phyloP scores from a whole-genome alignment of 1,140 invertebrate species.

The Ruditapes philippinarum region DNA sequence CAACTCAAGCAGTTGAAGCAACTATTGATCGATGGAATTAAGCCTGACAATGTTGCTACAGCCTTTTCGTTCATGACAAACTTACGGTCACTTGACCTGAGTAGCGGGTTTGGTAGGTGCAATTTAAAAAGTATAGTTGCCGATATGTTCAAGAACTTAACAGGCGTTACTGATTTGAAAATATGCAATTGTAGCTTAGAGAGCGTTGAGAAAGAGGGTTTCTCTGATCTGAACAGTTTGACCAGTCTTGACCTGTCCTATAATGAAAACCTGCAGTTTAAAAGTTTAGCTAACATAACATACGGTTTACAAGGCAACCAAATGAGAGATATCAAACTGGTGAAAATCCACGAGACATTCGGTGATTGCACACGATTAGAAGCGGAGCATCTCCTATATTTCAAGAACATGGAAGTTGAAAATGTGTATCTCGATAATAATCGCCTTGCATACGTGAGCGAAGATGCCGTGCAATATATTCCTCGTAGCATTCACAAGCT shows the following conservation, averaged over 20 bases:
- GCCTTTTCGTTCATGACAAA: not conserved
- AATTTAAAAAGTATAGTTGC: not conserved
- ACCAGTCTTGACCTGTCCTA: not conserved
- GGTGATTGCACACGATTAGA: not conserved
- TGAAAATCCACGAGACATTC: slow-evolving; percentile 12
- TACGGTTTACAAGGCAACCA: not conserved
- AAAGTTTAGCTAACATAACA: slow-evolving; percentile 11
- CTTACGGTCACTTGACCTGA: not conserved
- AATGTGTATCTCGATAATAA: not conserved
- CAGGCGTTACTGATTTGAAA: not conserved
- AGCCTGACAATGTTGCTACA: not conserved
- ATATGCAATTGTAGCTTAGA: not conserved
- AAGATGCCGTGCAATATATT: not conserved
- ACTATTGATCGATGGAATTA: slow-evolving; percentile 17
- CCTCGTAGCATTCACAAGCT: not conserved
- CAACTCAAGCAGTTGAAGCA: not conserved
- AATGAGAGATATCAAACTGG: not conserved
- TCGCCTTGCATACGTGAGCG: not conserved
- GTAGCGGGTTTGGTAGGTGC: not conserved
- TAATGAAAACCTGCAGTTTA: slow-evolving; percentile 8
- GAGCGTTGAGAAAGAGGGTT: not conserved
- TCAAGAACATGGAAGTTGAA: not conserved
- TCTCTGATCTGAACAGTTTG: slow-evolving; percentile 11
- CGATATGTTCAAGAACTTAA: not conserved
- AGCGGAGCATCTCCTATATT: not conserved